phyloP scores from a whole-genome alignment of 2,113 vertebrate species.

The Nettapus auritus region DNA sequence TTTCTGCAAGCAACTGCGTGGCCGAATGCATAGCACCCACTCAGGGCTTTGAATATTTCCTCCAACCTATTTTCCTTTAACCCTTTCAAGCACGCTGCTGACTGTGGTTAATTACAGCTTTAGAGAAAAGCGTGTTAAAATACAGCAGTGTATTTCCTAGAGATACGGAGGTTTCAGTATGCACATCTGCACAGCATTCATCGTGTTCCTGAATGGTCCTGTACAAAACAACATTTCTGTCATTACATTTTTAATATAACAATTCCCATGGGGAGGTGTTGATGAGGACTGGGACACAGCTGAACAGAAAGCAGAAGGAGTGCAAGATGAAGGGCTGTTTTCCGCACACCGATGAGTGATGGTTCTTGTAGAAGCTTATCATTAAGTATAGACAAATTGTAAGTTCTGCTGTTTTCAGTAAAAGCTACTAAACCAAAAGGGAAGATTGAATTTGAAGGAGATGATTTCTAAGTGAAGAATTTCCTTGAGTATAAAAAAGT shows the following conservation, averaged over 20 bases:
- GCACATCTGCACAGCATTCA: slow-evolving; percentile 23
- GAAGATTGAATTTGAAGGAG: background rate
- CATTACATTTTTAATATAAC: slow-evolving; percentile 53
- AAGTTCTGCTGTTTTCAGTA: slow-evolving; percentile 7
- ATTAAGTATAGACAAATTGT: background rate
- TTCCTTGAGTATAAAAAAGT: background rate
- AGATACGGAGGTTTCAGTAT: background rate
- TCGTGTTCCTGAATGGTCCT: background rate
- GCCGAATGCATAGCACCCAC: background rate
- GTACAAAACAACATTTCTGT: slow-evolving; percentile 33
- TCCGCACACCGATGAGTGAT: background rate
- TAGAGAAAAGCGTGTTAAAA: background rate
- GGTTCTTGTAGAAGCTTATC: background rate
- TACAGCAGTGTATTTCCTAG: background rate
- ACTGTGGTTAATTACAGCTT: background rate
- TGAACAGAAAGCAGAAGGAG: slow-evolving; percentile 12
- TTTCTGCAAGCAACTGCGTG: slow-evolving; percentile 31
- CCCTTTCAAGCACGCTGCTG: slow-evolving; percentile 1
- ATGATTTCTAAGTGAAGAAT: background rate
- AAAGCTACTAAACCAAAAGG: background rate
- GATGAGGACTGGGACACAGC: background rate
- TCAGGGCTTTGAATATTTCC: background rate
- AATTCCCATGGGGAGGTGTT: background rate
- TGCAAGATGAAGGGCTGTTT: background rate
- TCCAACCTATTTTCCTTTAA: slow-evolving; percentile 21